A percentile compares a stretch with the other conserved stretches of the same genome.
phyloP scores from a whole-genome alignment of 1,140 invertebrate species.

The Manduca sexta region DNA sequence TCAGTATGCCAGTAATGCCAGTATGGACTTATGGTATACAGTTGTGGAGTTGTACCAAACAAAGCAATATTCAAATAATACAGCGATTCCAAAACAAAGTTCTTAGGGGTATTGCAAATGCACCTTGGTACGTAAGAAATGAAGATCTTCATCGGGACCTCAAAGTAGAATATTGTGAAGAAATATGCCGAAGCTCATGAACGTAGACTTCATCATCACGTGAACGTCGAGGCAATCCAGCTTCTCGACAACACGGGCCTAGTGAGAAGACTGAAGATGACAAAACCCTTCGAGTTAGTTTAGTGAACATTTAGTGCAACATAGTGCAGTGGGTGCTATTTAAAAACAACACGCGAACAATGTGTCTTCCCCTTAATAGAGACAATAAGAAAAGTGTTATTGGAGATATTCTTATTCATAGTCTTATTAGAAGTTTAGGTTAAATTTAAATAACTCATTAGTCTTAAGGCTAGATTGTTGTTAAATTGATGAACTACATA shows the following conservation, averaged over 20 bases:
- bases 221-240: not conserved
- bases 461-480: no score
- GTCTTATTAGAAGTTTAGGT: no score
- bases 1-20: not conserved
- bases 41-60: not conserved
- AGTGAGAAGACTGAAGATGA: not conserved
- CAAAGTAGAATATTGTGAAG: not conserved
- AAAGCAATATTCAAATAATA: not conserved
- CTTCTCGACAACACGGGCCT: not conserved
- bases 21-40: not conserved
- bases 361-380: no score
- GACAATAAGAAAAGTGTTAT: no score
- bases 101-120: not conserved
- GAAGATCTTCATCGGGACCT: not conserved
- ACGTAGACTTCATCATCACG: not conserved
- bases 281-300: not conserved
- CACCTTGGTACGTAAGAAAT: not conserved
- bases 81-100: conserved; percentile 1
- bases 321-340: no score
- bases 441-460: no score
- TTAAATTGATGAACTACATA: no score
- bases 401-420: no score
- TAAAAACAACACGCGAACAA: no score
- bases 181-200: not conserved
- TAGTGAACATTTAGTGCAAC: no score